Percentiles rank a stretch among this genome's conserved stretches.
These are phyloP conservation scores for Acomys russatus DNA, from an alignment of 2,797 vertebrate genomes.

Conservation along the genomic window DNA sequence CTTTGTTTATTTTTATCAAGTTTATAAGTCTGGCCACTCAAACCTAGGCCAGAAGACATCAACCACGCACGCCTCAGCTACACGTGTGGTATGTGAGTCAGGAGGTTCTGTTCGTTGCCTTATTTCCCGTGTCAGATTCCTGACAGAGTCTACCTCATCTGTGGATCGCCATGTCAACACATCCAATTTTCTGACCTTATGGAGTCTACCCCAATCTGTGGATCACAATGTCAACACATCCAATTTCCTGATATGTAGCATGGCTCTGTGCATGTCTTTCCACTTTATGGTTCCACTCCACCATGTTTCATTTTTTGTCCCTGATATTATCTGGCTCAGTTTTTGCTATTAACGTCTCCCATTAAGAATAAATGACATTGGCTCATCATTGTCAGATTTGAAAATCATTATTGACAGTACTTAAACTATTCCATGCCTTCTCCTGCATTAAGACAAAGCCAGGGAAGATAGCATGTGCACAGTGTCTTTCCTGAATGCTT, in stretches of 20 bases:
- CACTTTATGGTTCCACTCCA: neutral
- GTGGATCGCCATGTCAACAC: neutral
- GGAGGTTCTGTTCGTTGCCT: neutral
- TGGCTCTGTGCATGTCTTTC: neutral
- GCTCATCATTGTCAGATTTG: neutral
- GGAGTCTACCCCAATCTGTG: neutral
- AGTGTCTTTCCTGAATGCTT: neutral
- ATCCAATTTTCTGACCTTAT: neutral
- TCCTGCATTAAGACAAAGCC: neutral
- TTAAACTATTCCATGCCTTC: neutral
- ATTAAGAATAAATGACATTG: neutral
- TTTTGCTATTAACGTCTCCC: neutral
- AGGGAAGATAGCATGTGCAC: no score
- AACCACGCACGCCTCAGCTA: neutral
- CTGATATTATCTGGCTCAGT: neutral
- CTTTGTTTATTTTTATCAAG: neutral
- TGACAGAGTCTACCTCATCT: neutral
- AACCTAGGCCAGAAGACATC: neutral
- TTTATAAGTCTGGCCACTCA: neutral
- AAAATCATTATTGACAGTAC: neutral
- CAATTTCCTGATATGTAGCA: neutral
- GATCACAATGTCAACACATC: neutral
- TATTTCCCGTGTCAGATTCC: neutral
- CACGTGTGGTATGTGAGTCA: no score
- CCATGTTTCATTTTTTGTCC: neutral